phyloP scores from a whole-genome alignment of 2,888 invertebrate species.

The Melanophora roralis region DNA sequence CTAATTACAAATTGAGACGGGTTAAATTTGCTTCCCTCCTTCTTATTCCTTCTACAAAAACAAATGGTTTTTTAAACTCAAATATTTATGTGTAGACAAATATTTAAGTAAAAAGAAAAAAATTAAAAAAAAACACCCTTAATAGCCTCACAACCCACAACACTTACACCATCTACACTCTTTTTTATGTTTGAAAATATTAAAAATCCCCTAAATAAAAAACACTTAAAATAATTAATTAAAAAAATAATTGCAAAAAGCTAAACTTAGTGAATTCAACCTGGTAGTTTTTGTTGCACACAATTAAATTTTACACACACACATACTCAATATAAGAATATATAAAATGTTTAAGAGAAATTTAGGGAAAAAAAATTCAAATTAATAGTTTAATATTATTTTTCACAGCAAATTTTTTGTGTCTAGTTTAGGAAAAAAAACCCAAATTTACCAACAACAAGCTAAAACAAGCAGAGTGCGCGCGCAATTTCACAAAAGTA shows the following conservation, averaged over 20 bases:
- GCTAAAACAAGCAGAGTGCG: constrained; percentile 51
- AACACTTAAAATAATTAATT: neutral
- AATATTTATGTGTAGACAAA: constrained; percentile 22
- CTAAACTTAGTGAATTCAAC: constrained; percentile 39
- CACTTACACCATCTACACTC: neutral
- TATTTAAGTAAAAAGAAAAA: neutral
- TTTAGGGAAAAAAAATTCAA: constrained; percentile 8
- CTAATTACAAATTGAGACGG: constrained; percentile 64
- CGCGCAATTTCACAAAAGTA: constrained; percentile 52
- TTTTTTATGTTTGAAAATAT: constrained; percentile 31
- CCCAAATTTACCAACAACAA: constrained; percentile 8
- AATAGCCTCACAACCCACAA: neutral
- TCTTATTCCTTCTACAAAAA: constrained; percentile 48
- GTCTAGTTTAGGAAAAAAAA: constrained; percentile 30
- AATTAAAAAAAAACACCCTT: neutral
- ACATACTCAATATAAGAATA: neutral
- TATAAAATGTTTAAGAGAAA: constrained; percentile 18
- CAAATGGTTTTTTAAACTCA: constrained; percentile 18
- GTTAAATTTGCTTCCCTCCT: constrained; percentile 65
- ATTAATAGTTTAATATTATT: constrained; percentile 55
- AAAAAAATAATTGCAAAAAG: constrained; percentile 27
- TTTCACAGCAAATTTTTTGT: constrained; percentile 29
- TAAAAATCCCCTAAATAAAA: constrained; percentile 6
- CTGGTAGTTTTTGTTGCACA: constrained; percentile 37
- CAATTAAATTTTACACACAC: neutral